Base-by-base conservation (phyloP, 2,113 vertebrate species). In the Mola mola region DNA sequence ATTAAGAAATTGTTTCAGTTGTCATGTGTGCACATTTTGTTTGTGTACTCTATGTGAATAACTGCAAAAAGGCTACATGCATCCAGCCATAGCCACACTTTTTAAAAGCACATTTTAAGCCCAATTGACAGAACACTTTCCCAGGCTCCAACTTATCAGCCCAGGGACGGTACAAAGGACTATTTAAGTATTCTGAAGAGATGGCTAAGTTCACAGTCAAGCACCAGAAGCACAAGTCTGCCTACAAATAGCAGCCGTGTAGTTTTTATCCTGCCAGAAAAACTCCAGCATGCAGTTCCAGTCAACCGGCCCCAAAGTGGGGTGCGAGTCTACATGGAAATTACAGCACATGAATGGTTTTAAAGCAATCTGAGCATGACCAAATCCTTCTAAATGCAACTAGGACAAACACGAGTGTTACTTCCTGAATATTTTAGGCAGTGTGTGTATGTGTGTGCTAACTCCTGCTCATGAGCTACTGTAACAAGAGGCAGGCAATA, bases 371-470 rank as follows among this genome's bases (percentile, higher is more conserved):
- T 49, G 31, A 80, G 75, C 64, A 62, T 44, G 66, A 60, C 58
- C 42, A 29, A 44, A 69, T 69, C 53, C 42, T 61, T 80, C 80
- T 34, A 75, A 62, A 71, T 70, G 60, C 56, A 85, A 61, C 68
- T 67, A 58, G 68, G 81, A 82, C 76, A 81, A 79, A 85, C 49
- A 66, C 75, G 16, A 76, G 53, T 56, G 57, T 21, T 60, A n/a
- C 51, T 36, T 58, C 41, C 57, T 80, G 73, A 83, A 82, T 88
- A 82, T 83, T 85, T 88, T 37, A 83, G 60, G 21, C 33, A 24
- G 36, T 28, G 33, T 33, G 31, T 33, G 31, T 60, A 48, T 72
- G 53, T 40, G 62, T 63, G 60, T 47, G 48, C 64, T 51, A 59
- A 58, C 28, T 57, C 43, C 33, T 46, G 60, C 49, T 57, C 50